Evolutionary conservation across 2,113 vertebrate genomes (phyloP).

Genomic region (Aegotheles bennettii): DNA sequence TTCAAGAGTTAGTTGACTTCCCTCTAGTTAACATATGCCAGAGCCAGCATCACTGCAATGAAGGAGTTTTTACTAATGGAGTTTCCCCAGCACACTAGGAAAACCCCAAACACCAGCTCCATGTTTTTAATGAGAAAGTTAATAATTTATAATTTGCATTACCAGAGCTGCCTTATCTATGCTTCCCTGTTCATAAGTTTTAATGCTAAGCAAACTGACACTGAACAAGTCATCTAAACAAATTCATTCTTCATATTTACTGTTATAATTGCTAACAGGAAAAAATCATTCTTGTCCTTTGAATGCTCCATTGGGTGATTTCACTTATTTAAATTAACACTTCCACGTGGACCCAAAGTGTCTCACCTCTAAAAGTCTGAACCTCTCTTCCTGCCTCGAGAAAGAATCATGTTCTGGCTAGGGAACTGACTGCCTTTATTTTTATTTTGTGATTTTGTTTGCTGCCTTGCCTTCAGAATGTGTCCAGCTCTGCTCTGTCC

Average conservation of each 20-base stretch:
- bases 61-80: background rate
- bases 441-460: background rate
- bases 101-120: background rate
- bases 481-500: background rate
- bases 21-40: background rate
- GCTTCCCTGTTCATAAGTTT: background rate
- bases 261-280: background rate
- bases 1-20: background rate
- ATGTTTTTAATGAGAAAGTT: slow-evolving; percentile 7
- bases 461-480: background rate
- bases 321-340: background rate
- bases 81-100: background rate
- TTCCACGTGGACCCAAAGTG: background rate
- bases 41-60: background rate
- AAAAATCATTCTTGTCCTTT: background rate
- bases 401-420: background rate
- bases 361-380: background rate
- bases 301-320: background rate
- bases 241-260: background rate
- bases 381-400: background rate
- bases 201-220: background rate
- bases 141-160: slow-evolving; percentile 40
- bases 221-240: background rate
- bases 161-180: background rate
- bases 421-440: background rate